phyloP scores from a whole-genome alignment of 2,797 vertebrate species.

The Holocentrus rufus region DNA sequence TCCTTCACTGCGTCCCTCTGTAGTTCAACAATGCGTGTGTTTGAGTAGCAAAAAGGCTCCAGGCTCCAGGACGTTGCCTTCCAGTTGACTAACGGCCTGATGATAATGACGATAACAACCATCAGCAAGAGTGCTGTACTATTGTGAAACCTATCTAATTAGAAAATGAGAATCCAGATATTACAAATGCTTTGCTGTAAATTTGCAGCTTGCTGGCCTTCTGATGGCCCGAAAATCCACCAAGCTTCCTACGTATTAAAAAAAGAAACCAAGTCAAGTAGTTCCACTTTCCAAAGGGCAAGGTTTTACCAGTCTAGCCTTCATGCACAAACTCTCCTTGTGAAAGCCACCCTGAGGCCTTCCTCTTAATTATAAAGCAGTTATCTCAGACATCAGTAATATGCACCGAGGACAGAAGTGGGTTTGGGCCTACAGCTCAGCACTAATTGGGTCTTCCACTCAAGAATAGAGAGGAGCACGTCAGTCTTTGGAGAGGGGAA shows the following conservation, averaged over 20 bases:
- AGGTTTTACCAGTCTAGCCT: slow-evolving; percentile 29
- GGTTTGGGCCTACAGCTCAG: slow-evolving; percentile 36
- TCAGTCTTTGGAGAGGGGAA: slow-evolving; percentile 23
- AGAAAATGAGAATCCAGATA: too few relatives aligned
- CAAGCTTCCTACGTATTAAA: slow-evolving; percentile 9
- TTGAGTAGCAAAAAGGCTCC: too few relatives aligned
- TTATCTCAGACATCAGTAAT: slow-evolving; percentile 61
- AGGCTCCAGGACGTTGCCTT: too few relatives aligned
- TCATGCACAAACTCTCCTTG: slow-evolving; percentile 29
- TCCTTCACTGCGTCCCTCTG: too few relatives aligned
- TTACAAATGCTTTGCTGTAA: too few relatives aligned
- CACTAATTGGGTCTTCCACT: slow-evolving; percentile 55
- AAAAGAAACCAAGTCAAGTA: slow-evolving; percentile 24
- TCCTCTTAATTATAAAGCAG: slow-evolving; percentile 53
- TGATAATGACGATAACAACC: too few relatives aligned
- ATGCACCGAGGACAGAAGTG: slow-evolving; percentile 51
- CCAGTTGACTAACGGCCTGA: too few relatives aligned
- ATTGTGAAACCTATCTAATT: too few relatives aligned
- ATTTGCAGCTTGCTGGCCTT: too few relatives aligned
- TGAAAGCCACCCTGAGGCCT: slow-evolving; percentile 37
- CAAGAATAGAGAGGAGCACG: slow-evolving; percentile 25
- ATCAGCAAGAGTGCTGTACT: too few relatives aligned
- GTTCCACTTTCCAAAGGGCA: slow-evolving; percentile 29
- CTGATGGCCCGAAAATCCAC: not conserved
- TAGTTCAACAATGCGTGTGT: too few relatives aligned